Conservation (phyloP, 2,888 invertebrate genomes). For the Morpho helenor region DNA sequence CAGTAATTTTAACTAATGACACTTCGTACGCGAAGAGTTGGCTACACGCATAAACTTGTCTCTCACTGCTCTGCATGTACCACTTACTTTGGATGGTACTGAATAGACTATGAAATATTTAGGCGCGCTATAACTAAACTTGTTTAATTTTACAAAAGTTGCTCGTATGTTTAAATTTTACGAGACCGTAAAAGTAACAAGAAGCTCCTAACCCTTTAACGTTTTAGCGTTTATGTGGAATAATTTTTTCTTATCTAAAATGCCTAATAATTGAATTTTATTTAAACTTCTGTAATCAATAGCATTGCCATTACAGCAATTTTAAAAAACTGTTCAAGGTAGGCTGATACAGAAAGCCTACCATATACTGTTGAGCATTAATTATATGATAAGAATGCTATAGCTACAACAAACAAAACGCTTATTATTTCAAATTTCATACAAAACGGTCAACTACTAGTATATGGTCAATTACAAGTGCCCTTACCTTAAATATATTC, state of each 20-base stretch:
- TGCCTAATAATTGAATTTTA: too few species aligned
- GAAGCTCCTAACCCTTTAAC: background rate
- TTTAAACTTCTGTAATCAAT: too few species aligned
- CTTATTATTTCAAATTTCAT: too few species aligned
- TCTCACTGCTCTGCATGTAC: constrained; percentile 4
- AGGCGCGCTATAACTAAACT: constrained; percentile 7
- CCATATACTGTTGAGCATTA: too few species aligned
- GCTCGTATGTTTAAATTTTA: constrained; percentile 8
- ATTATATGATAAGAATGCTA: too few species aligned
- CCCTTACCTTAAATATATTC: too few species aligned
- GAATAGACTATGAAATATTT: constrained; percentile 13
- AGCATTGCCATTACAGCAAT: too few species aligned
- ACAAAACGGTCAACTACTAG: too few species aligned
- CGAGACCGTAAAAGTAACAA: constrained; percentile 2
- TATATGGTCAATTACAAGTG: too few species aligned
- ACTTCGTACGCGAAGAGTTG: constrained; percentile 39
- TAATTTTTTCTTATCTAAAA: background rate
- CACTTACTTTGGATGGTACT: constrained; percentile 3
- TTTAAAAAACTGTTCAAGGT: too few species aligned
- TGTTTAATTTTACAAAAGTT: constrained; percentile 4
- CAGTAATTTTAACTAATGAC: constrained; percentile 74
- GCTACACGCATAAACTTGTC: constrained; percentile 27
- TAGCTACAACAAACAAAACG: too few species aligned
- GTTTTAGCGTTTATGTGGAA: constrained; percentile 2
- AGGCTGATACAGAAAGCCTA: too few species aligned